phyloP scores from a whole-genome alignment of 1,140 invertebrate species.

The Eurosta solidaginis region DNA sequence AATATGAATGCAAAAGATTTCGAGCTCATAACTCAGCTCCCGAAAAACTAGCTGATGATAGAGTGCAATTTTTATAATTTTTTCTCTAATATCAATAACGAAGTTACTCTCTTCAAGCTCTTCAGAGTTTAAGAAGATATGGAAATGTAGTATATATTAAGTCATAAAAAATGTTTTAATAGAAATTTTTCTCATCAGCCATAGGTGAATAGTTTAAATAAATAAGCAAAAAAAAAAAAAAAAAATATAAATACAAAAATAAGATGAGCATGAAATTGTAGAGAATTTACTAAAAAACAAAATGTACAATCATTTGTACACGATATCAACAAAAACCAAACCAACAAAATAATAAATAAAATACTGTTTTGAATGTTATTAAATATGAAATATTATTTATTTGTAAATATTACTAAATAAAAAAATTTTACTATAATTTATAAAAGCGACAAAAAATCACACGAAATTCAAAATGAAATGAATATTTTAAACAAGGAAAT shows the following conservation, averaged over 20 bases:
- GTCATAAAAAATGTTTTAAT: not conserved
- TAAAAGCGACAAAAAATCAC: not conserved
- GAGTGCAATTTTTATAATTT: too few relatives aligned
- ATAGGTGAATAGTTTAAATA: too few relatives aligned
- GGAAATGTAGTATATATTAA: not conserved
- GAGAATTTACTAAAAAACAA: conserved; percentile 15
- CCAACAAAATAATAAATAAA: not conserved
- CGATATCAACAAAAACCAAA: not conserved
- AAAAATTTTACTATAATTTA: conserved; percentile 11
- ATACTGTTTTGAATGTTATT: conserved; percentile 14
- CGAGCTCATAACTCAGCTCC: too few relatives aligned
- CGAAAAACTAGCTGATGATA: too few relatives aligned
- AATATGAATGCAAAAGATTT: too few relatives aligned
- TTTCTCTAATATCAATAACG: too few relatives aligned
- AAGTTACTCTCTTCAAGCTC: too few relatives aligned
- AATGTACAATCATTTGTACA: conserved; percentile 20
- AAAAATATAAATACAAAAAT: not conserved
- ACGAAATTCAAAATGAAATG: not conserved
- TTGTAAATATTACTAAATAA: not conserved
- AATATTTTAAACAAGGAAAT: conserved; percentile 12
- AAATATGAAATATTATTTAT: conserved; percentile 13
- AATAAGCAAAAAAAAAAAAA: not conserved
- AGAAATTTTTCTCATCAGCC: not conserved
- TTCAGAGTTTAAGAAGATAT: not conserved
- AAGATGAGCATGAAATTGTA: conserved; percentile 6